A percentile compares a stretch with the other conserved stretches of the same genome.
Conservation (phyloP, 1,140 invertebrate species). For the Nixonia krombeini region DNA sequence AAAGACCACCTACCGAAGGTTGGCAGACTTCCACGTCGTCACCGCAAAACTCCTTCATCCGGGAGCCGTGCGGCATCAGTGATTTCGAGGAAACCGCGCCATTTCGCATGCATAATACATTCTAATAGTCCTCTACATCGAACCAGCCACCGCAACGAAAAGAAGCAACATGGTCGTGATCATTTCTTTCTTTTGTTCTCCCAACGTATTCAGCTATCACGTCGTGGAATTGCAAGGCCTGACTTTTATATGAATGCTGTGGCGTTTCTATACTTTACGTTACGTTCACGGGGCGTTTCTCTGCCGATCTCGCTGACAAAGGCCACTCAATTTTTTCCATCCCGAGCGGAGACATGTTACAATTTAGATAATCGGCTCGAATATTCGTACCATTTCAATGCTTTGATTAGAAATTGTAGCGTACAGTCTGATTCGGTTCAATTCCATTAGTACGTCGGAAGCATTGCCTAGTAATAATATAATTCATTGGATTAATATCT, state of each 20-base stretch:
- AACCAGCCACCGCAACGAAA: constrained; percentile 51
- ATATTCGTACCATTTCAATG: too few species aligned
- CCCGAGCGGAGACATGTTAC: too few species aligned
- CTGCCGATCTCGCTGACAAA: constrained; percentile 22
- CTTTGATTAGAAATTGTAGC: too few species aligned
- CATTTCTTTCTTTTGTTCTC: constrained; percentile 50
- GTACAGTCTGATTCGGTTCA: too few species aligned
- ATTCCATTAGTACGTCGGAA: constrained; percentile 10
- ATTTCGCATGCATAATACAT: constrained; percentile 60
- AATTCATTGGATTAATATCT: constrained; percentile 40
- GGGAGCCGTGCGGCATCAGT: constrained; percentile 62
- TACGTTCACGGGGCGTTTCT: constrained; percentile 17
- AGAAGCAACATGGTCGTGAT: constrained; percentile 51
- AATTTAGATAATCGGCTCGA: too few species aligned
- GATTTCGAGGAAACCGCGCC: constrained; percentile 61
- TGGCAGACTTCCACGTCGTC: constrained; percentile 69
- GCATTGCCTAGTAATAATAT: constrained; percentile 17
- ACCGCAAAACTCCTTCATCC: constrained; percentile 70
- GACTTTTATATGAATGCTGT: constrained; percentile 45
- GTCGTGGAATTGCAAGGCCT: constrained; percentile 38
- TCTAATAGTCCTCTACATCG: constrained; percentile 55
- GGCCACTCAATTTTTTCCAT: constrained; percentile 19
- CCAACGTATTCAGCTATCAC: constrained; percentile 45
- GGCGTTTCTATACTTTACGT: constrained; percentile 27
- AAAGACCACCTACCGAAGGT: constrained; percentile 62